These are phyloP conservation scores for Oxygymnocypris stewartii DNA, from an alignment of 2,113 vertebrate genomes.

Conservation along the genomic window DNA sequence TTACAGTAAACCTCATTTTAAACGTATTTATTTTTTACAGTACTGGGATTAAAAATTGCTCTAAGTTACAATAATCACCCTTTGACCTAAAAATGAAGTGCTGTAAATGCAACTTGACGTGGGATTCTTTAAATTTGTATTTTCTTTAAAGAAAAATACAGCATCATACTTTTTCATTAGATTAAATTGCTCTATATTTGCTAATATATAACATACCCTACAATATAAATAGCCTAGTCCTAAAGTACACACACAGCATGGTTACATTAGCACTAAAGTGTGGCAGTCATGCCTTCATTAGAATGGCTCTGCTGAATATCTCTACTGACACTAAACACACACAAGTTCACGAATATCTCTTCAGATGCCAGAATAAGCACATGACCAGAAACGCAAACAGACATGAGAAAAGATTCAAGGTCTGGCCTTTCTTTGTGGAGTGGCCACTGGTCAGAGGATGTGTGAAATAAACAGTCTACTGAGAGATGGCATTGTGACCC, in stretches of 20 bases:
- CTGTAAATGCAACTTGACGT: background rate
- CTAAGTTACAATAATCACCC: background rate
- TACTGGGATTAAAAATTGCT: background rate
- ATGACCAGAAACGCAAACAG: constrained; percentile 20
- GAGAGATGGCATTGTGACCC: constrained; percentile 26
- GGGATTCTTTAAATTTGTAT: background rate
- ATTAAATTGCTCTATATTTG: background rate
- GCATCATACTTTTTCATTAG: background rate
- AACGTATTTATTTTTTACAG: background rate
- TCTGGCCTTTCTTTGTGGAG: constrained; percentile 14
- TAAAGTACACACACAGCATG: background rate
- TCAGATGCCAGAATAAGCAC: constrained; percentile 30
- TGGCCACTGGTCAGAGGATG: constrained; percentile 18
- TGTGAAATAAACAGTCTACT: constrained; percentile 44
- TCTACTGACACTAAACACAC: constrained; percentile 22
- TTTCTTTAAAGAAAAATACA: background rate
- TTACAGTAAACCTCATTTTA: background rate
- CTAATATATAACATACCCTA: background rate
- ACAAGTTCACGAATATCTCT: background rate
- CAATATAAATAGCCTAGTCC: background rate
- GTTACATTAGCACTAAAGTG: constrained; percentile 24
- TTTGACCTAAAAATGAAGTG: background rate
- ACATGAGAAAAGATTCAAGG: constrained; percentile 20
- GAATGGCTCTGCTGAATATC: constrained; percentile 33
- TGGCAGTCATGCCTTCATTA: constrained; percentile 43